Conservation (phyloP, 2,888 invertebrate species). For the Protonemura montana region DNA sequence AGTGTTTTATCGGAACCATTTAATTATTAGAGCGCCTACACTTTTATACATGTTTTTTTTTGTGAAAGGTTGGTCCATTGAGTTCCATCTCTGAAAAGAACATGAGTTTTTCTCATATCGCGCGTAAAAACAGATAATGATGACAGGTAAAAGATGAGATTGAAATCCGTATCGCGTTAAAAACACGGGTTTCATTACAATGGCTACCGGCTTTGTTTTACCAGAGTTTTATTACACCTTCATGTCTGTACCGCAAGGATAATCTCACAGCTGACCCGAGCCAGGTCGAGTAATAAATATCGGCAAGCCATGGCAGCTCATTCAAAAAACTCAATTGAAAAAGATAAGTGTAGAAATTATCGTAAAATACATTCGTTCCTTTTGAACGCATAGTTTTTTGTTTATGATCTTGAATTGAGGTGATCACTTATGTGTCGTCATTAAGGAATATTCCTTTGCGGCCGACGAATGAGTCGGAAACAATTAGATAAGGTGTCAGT, state of each 20-base stretch:
- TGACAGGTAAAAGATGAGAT: conserved; percentile 38
- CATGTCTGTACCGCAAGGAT: not conserved
- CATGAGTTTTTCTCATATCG: conserved; percentile 14
- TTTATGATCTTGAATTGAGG: conserved; percentile 23
- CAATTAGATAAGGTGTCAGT: conserved; percentile 42
- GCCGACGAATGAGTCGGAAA: conserved; percentile 33
- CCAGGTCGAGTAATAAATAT: conserved; percentile 36
- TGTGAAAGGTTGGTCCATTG: not conserved
- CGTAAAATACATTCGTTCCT: conserved; percentile 23
- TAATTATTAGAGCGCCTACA: not conserved
- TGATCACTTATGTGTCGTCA: conserved; percentile 37
- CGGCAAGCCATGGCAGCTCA: conserved; percentile 16
- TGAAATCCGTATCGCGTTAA: conserved; percentile 23
- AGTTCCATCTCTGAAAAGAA: not conserved
- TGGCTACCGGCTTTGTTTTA: conserved; percentile 39
- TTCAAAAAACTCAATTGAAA: conserved; percentile 37
- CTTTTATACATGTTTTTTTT: not conserved
- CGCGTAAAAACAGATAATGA: conserved; percentile 21
- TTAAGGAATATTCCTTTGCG: conserved; percentile 34
- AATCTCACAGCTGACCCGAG: conserved; percentile 22
- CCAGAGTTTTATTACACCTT: conserved; percentile 1
- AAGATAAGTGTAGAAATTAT: conserved; percentile 37
- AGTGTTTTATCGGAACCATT: not conserved
- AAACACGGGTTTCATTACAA: not conserved
- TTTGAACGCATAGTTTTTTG: conserved; percentile 17